Evolutionary conservation across 2,113 vertebrate genomes (phyloP).

Genomic region (Cyanocitta stelleri): DNA sequence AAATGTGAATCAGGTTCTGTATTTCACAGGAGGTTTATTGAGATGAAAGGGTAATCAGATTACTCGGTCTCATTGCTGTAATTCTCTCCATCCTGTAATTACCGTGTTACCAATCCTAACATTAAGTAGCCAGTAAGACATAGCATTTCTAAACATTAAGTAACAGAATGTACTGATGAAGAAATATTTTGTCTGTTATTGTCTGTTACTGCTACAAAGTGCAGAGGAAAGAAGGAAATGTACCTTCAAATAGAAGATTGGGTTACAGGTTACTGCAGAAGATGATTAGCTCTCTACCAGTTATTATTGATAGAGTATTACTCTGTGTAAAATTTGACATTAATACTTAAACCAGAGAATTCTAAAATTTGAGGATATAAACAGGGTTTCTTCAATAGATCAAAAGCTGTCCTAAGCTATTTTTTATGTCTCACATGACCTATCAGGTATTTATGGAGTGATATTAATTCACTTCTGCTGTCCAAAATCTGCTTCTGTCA

Average conservation of each 20-base stretch:
- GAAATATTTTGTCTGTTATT: neutral
- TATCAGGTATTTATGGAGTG: neutral
- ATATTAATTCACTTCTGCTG: neutral
- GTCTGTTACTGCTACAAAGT: neutral
- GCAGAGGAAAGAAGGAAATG: neutral
- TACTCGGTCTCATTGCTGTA: neutral
- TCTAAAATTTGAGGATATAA: neutral
- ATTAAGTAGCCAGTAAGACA: neutral
- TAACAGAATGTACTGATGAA: neutral
- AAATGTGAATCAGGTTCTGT: neutral
- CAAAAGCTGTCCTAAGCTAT: neutral
- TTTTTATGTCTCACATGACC: neutral
- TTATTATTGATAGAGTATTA: neutral
- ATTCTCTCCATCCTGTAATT: neutral
- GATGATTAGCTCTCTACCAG: neutral
- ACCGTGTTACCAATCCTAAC: neutral
- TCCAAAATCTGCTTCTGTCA: constrained; percentile 8
- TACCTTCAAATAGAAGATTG: neutral
- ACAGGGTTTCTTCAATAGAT: neutral
- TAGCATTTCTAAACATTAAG: neutral
- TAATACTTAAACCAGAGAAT: neutral
- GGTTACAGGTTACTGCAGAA: neutral
- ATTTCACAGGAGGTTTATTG: neutral
- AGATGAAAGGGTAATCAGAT: neutral
- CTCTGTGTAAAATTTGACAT: neutral